Base-by-base conservation (phyloP, 92 coral and sea anemone species). In the Phenganax subtilis region DNA sequence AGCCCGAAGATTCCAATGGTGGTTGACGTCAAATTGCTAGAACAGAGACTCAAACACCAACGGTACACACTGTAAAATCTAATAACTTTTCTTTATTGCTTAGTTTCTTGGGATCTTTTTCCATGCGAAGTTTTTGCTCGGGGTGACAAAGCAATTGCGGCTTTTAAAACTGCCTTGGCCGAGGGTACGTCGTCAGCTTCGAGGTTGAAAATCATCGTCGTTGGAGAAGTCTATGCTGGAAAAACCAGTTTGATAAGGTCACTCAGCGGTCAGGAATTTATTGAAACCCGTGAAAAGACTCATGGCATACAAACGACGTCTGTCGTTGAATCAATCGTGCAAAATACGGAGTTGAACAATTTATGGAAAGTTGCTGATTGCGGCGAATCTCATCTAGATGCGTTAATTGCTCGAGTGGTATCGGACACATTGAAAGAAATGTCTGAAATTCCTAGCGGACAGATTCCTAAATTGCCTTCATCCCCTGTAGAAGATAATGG, bases 81-180 rank as follows among this genome's bases (percentile, higher is more conserved):
- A 37, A 37, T 37, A 37, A 1, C 47, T 5, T 37, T 37, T 37
- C 47, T 37, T 37, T 37, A 5, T 37, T 37, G 47, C 5, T 37
- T 73, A 58, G 58, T 58, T 56, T 12, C 71, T 53, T 14, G 54
- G 75, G 88, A 81, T 3, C 80, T 85, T n/a, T 71, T 87, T 28
- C 93, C 93, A 6, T 90, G 80, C 75, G 90, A 90, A 72, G 86
- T 90, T 10, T 84, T 90, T 72, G 93, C 90, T 1, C 86, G 93
- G 54, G 93, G 93, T 27, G 77, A 87, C 44, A 81, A n/a, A 57
- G 84, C 90, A 44, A 85, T 85, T 30, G 9, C 8, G 16, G 89
- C 85, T 9, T 90, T 90, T 17, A 88, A 90, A 51, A 56, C 60
- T 28, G 90, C 93, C 8, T 58, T 90, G 17, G 56, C 62, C 1